A percentile compares a stretch with the other conserved stretches of the same genome.
Conservation (phyloP, 2,888 invertebrate species). For the Hirtodrosophila trivittata region DNA sequence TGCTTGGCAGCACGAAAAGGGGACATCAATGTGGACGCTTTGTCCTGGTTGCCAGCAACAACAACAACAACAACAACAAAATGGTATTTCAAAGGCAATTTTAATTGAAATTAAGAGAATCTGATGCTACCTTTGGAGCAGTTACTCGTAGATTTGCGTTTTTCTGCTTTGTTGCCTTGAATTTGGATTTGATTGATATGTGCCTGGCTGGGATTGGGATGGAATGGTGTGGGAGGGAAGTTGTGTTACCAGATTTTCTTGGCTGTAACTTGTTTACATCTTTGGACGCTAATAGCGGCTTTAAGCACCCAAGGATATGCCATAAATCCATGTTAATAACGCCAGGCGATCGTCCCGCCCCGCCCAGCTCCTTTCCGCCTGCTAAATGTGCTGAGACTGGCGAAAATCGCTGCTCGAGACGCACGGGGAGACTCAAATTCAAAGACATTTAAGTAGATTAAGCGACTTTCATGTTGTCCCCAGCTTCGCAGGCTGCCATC, state of each 20-base stretch:
- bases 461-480: slow-evolving; percentile 73
- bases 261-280: slow-evolving; percentile 68
- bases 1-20: slow-evolving; percentile 39
- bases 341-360: slow-evolving; percentile 24
- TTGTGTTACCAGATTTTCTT: neutral
- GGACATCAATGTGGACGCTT: slow-evolving; percentile 62
- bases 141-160: slow-evolving; percentile 31
- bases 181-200: slow-evolving; percentile 38
- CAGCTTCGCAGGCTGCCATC: slow-evolving; percentile 47
- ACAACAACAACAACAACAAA: slow-evolving; percentile 36
- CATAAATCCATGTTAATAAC: slow-evolving; percentile 79
- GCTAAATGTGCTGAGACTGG: slow-evolving; percentile 48
- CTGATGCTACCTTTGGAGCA: slow-evolving; percentile 62
- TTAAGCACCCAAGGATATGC: slow-evolving; percentile 70
- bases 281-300: slow-evolving; percentile 67
- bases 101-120: slow-evolving; percentile 73
- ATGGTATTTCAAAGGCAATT: slow-evolving; percentile 68
- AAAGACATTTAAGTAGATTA: slow-evolving; percentile 80
- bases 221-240: neutral
- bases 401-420: slow-evolving; percentile 27
- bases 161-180: slow-evolving; percentile 5
- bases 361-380: neutral
- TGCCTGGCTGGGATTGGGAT: no score
- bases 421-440: slow-evolving; percentile 46
- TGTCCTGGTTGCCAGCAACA: slow-evolving; percentile 58